Evolutionary conservation across 2,888 invertebrate species (phyloP), one percentile per base, ranked within the genome.

Genomic region (Vesta saturnalis): DNA sequence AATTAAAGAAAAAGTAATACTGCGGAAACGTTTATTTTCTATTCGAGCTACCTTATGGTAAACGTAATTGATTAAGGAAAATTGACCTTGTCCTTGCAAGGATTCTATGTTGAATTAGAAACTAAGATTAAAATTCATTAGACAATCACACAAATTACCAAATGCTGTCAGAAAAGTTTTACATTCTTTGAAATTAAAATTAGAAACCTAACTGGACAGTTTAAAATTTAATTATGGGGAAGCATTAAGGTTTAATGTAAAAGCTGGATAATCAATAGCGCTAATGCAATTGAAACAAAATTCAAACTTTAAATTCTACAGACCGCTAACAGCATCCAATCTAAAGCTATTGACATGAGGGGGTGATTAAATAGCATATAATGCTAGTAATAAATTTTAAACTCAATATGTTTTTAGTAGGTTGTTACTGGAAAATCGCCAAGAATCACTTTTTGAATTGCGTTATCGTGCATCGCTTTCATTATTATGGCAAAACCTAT

Each of bases 211-310:
- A 39, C 39, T 2, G 3, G 39, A 39, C 39, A 39, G 39, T 39
- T 39, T n/a, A 39, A n/a, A 39, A 39, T 39, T 39, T 39, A 39
- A 39, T 39, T 39, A 39, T n/a, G 39, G 39, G 30, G 39, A 39
- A 39, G 39, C 39, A 39, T n/a, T 39, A 39, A 39, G 8, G 12
- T 39, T 39, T 39, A 39, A 39, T 39, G 39, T 39, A 39, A 39
- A 39, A 39, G 39, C 39, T 39, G 39, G 39, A 39, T 39, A 39
- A 39, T 39, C 39, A n/a, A 39, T 39, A 12, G 3, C 39, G 39
- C 1, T 39, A 39, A 39, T 39, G 39, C 39, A 39, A 39, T 39
- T 39, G 39, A 39, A 39, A 39, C 39, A 39, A 39, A 39, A 39
- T 39, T 39, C 39, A 39, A 39, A 39, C 39, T 39, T 39, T n/a